These are phyloP conservation scores for Halichoeres trimaculatus DNA, from an alignment of 2,113 vertebrate genomes.

Conservation along the genomic window DNA sequence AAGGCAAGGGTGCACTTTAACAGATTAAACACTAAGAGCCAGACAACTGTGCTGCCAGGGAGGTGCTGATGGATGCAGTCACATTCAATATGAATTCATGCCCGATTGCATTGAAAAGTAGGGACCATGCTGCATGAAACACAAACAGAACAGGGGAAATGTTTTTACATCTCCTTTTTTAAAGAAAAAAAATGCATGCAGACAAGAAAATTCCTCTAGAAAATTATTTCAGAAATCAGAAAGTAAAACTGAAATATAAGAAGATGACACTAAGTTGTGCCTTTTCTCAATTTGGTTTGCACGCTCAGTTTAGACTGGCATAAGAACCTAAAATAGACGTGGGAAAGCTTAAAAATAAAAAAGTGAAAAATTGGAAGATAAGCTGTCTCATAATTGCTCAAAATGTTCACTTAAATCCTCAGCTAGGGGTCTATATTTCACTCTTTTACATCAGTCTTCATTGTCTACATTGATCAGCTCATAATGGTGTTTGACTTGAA, in stretches of 20 bases:
- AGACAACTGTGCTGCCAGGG: constrained; percentile 72
- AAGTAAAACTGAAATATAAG: not conserved
- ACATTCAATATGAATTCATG: constrained; percentile 74
- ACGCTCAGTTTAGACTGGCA: no score
- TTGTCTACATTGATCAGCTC: constrained; percentile 7
- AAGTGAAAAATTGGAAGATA: not conserved
- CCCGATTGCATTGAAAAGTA: constrained; percentile 56
- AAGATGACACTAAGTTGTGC: not conserved
- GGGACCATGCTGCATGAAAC: constrained; percentile 14
- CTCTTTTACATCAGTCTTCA: constrained; percentile 13
- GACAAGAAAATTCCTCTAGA: no score
- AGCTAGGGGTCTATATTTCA: not conserved
- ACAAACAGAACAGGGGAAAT: constrained; percentile 22
- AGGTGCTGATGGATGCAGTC: constrained; percentile 81
- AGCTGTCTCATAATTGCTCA: not conserved
- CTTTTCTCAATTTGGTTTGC: not conserved
- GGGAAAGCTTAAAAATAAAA: not conserved
- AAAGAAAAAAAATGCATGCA: no score
- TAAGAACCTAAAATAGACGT: not conserved
- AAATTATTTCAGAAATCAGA: no score
- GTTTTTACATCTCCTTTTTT: not conserved
- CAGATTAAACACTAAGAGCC: constrained; percentile 81
- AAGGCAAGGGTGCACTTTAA: constrained; percentile 82
- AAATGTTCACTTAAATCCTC: not conserved
- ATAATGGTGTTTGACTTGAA: constrained; percentile 51